Base-by-base conservation (phyloP, 2,888 invertebrate genomes). In the Hofmannophila pseudospretella region DNA sequence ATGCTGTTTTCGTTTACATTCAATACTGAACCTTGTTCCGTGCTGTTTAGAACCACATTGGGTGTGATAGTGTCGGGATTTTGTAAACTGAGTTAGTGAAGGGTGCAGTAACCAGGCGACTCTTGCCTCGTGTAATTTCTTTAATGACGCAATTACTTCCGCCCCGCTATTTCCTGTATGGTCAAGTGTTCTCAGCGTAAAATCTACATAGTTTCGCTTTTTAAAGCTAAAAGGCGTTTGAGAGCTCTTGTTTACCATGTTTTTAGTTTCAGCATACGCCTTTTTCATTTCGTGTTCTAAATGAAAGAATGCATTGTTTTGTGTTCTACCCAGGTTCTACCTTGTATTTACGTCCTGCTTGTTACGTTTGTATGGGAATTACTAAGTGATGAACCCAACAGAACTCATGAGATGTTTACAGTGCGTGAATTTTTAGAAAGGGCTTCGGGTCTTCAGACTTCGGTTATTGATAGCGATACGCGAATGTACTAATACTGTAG, bases 101-200 rank as follows among this genome's bases (percentile, higher is more conserved):
- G 63, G 62, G 60, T 56, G 46, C 54, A 45, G 51, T 49, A 53
- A 40, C 42, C 50, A 43, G 45, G 50, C 59, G 51, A 54, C 56
- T 54, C 57, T 55, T 39, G 43, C 51, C 44, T 48, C 44, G 48
- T 59, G 68, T 66, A 71, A 72, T 74, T 73, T 62, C 59, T 65
- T 59, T 75, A 75, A 78, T 70, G 68, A 67, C 47, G 68, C 70
- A 73, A 75, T 76, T 76, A 74, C 69, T 69, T 67, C 55, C 61
- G 8, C 35, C 53, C 58, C 55, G 43, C 59, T 58, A 59, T 62
- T 67, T 61, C 48, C 60, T 48, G 52, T 62, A 65, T 63, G 73
- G 74, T 68, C 68, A 69, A 71, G 67, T 58, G 55, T 41, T 56
- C 46, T 45, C 45, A 39, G 41, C 54, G 51, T 59, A 56, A 60